Base-by-base conservation (phyloP, 2,797 vertebrate species). In the Cyclura pinguis region DNA sequence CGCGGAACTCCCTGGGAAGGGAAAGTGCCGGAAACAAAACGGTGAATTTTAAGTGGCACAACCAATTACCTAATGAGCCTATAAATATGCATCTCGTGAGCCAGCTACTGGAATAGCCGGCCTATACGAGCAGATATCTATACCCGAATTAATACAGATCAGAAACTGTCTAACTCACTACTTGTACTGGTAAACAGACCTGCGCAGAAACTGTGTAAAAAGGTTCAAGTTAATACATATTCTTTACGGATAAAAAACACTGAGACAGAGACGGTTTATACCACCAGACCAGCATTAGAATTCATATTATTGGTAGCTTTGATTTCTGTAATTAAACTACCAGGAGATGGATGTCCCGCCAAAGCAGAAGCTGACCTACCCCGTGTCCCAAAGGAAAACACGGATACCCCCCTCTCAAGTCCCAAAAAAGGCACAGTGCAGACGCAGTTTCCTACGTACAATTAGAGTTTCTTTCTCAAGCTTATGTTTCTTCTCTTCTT, bases 401-500 rank as follows among this genome's bases (percentile, higher is more conserved):
- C 78, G 12, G 32, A 9, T 1, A 47, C 27, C 24, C 67, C 18
- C 59, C 76, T 16, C 64, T 55, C 35, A 18, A 10, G 24, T 16
- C 52, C 52, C 59, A 6, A 2, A 38, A 14, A 50, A 47, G 22
- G 38, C 42, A 27, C 38, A 16, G 20, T 20, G 29, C 72, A 29
- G 24, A 87, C 13, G 69, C 47, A 42, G n/a, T 59, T 88, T 0
- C n/a, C 59, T 52, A 96, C 97, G 2, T 95, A 99, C 99, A 96
- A 99, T 97, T 35, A 99, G 97, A 1, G 96, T 97, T 96, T 99
- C 98, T 73, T 98, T 98, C 97, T 99, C 99, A 1, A 98, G 97
- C 24, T 96, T 96, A 96, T 99, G 98, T 85, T 96, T 98, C 92
- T 52, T 96, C 88, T 98, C 98, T 92, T 98, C 98, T 89, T 98